Evolutionary conservation across 2,113 vertebrate species (phyloP), one percentile per base, ranked within the genome.

Genomic region (Antechinus flavipes): DNA sequence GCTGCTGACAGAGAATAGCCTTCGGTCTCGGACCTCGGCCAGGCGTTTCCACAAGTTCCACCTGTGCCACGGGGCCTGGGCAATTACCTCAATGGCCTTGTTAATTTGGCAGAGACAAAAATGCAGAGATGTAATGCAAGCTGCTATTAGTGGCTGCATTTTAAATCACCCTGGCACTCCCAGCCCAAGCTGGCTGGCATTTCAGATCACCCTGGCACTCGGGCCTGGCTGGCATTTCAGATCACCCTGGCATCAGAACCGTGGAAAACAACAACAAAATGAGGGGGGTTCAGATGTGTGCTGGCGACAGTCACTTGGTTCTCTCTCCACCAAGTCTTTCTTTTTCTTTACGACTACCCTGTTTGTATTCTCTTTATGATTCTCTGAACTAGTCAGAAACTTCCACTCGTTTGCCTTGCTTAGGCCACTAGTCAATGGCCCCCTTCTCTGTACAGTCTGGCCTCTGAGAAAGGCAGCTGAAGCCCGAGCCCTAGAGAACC

Each of bases 161-260:
- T 98, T 96, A 97, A 95, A 96, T 98, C 96, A 97, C 61, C 76
- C 95, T 98, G 98, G 98, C 97, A 94, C 42, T 90, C 54, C 68
- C 61, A 92, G 26, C 54, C 93, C 95, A 90, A 0, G 1, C 90
- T 98, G 97, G 97, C 95, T 98, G 94, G 93, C 97, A 91, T 97
- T 97, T 97, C 96, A 97, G 97, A 95, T 93, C 94, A 96, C 92
- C 92, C 95, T 98, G 98, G 98, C 98, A 98, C 68, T 54, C 26
- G 94, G 94, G 94, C 90, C 97, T 97, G 91, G 94, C 92, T 96
- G 90, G 92, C 96, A 92, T 98, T 98, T 98, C 98, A 95, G 93
- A 96, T 97, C 94, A 96, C 92, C 98, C 76, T 98, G 98, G 96
- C 98, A 98, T 90, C 95, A 97, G 50, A 30, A 97, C 52, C 61